phyloP scores from a whole-genome alignment of 2,797 vertebrate species.

The Knipowitschia caucasica region DNA sequence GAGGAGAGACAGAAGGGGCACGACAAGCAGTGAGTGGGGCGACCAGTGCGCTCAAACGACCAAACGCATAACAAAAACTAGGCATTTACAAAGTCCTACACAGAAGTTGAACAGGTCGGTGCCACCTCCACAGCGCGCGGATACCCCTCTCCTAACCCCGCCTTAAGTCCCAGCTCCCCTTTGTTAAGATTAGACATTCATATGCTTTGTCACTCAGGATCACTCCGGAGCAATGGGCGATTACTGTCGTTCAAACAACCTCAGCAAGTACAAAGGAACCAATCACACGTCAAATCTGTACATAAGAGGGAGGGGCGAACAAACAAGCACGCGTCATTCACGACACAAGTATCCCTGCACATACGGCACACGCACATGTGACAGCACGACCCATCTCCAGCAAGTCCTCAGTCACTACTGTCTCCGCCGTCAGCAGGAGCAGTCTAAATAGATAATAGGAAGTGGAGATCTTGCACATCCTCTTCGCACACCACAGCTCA shows the following conservation, averaged over 20 bases:
- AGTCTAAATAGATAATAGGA: slow-evolving; percentile 40
- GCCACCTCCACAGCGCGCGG: slow-evolving; percentile 86
- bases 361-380: slow-evolving; percentile 68
- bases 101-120: slow-evolving; percentile 71
- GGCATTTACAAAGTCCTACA: slow-evolving; percentile 88
- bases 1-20: slow-evolving; percentile 47
- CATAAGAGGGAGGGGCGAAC: slow-evolving; percentile 48
- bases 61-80: slow-evolving; percentile 75
- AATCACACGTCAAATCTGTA: slow-evolving; percentile 71
- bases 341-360: slow-evolving; percentile 71
- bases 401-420: slow-evolving; percentile 14
- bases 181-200: slow-evolving; percentile 76
- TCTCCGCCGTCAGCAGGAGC: slow-evolving; percentile 21
- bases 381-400: slow-evolving; percentile 41
- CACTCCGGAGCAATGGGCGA: slow-evolving; percentile 40
- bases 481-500: slow-evolving; percentile 59
- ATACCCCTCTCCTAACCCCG: slow-evolving; percentile 72
- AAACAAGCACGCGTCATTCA: slow-evolving; percentile 76
- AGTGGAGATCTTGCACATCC: slow-evolving; percentile 45
- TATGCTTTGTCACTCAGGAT: slow-evolving; percentile 84
- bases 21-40: slow-evolving; percentile 57
- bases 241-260: slow-evolving; percentile 44
- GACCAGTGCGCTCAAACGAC: slow-evolving; percentile 57
- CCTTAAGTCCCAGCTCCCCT: slow-evolving; percentile 46
- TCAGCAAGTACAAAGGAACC: slow-evolving; percentile 73